phyloP scores from a whole-genome alignment of 2,113 vertebrate genomes.

The Stigmatopora nigra region DNA sequence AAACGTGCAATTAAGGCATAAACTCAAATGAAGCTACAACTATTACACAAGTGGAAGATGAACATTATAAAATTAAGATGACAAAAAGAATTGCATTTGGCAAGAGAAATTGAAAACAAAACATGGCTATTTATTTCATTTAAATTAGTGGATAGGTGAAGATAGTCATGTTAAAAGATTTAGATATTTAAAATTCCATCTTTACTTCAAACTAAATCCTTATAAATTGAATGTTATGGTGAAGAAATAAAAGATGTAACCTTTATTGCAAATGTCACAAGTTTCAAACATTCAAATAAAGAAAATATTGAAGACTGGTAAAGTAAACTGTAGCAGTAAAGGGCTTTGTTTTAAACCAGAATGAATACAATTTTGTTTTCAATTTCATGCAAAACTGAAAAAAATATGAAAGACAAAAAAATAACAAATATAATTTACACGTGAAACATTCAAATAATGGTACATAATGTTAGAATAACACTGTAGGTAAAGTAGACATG shows the following conservation, averaged over 20 bases:
- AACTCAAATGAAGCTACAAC: background rate
- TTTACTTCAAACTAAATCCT: background rate
- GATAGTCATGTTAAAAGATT: background rate
- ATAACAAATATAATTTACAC: background rate
- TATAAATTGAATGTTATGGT: background rate
- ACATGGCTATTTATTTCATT: background rate
- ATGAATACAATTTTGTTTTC: background rate
- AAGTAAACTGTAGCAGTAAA: background rate
- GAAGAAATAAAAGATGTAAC: background rate
- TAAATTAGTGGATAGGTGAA: background rate
- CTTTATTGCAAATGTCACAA: background rate
- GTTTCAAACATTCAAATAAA: background rate
- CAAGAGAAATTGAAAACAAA: background rate
- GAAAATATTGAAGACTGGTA: background rate
- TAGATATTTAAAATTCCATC: no score
- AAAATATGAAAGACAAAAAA: background rate
- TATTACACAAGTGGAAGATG: background rate
- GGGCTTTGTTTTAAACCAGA: background rate
- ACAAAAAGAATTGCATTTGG: background rate
- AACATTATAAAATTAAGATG: background rate
- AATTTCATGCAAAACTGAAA: background rate
- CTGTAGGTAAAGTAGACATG: background rate
- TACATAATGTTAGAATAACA: background rate
- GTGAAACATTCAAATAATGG: background rate
- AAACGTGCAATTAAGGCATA: fast-evolving